Base-by-base conservation (phyloP, 2,113 vertebrate species). In the Cyanocitta stelleri region DNA sequence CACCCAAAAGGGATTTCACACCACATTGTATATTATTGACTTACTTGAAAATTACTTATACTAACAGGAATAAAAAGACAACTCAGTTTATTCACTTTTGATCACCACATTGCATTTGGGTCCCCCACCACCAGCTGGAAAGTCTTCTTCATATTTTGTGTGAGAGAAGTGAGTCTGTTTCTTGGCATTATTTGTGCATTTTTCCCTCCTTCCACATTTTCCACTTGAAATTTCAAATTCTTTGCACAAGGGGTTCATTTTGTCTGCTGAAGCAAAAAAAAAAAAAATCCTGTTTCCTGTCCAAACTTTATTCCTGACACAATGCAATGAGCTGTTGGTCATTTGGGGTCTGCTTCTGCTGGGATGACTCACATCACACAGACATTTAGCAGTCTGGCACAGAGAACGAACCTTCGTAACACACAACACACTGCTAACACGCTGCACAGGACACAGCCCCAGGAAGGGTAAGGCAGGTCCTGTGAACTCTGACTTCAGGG, bases 1-100 rank as follows among this genome's bases (percentile, higher is more conserved):
- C 97, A 95, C 85, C 87, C 91, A 72, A 67, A 80, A 89, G 81
- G 41, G 68, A 43, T 85, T 95, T 95, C 68, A 79, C 44, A 96
- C 91, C 91, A 72, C 69, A 77, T 82, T 11, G 7, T 26, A 2
- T n/a, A 39, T 63, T 79, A 55, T 32, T 35, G 39, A 24, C 16
- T 55, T n/a, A 46, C 84, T 93, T 90, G 88, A 74, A 96, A 96
- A 89, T 73, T 56, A 62, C 24, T 44, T 59, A 35, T 2, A 11
- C 61, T 66, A 83, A 55, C 23, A n/a, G 15, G 68, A 91, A 49
- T 32, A 41, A 67, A 79, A 89, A 96, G 93, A 56, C 62, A 85
- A 22, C 37, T 83, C n/a, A 2, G 56, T 92, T 87, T 43, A 75
- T 49, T 39, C 37, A 59, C 35, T 71, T 54, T 12, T 61, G 82